phyloP scores from a whole-genome alignment of 2,797 vertebrate genomes.

The Botia almorhae region DNA sequence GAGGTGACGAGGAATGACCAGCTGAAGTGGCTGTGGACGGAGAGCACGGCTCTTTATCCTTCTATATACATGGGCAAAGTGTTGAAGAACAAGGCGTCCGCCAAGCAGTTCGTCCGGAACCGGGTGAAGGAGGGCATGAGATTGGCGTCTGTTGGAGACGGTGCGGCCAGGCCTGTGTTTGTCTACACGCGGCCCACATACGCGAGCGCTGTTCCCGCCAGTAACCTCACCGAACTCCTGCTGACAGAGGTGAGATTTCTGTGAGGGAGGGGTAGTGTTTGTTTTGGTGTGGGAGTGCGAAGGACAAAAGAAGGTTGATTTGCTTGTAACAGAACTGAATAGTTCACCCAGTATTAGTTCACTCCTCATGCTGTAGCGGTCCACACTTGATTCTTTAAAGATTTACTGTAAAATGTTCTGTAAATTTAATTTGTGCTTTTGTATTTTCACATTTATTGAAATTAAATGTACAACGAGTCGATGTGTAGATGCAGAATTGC shows the following conservation, averaged over 20 bases:
- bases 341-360: too few species aligned
- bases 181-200: constrained; percentile 93
- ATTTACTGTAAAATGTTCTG: too few species aligned
- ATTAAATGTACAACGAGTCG: too few species aligned
- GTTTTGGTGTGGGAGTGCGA: background rate
- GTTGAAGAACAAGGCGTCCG: constrained; percentile 79
- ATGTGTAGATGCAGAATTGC: background rate
- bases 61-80: constrained; percentile 88
- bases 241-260: constrained; percentile 86
- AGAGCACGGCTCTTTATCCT: constrained; percentile 91
- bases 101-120: constrained; percentile 90
- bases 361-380: too few species aligned
- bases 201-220: constrained; percentile 61
- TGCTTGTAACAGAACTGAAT: too few species aligned
- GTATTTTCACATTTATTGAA: too few species aligned
- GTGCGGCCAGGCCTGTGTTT: constrained; percentile 88
- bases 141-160: constrained; percentile 84
- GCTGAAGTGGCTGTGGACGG: constrained; percentile 92
- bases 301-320: background rate
- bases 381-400: too few species aligned
- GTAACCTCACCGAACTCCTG: constrained; percentile 58
- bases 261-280: background rate
- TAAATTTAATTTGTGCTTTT: too few species aligned
- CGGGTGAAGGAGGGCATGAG: constrained; percentile 92
- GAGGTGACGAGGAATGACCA: constrained; percentile 88